Percentiles rank a stretch among this genome's conserved stretches.
Evolutionary conservation across 2,888 invertebrate species (phyloP).

Genomic region (Diarsia dahlii): DNA sequence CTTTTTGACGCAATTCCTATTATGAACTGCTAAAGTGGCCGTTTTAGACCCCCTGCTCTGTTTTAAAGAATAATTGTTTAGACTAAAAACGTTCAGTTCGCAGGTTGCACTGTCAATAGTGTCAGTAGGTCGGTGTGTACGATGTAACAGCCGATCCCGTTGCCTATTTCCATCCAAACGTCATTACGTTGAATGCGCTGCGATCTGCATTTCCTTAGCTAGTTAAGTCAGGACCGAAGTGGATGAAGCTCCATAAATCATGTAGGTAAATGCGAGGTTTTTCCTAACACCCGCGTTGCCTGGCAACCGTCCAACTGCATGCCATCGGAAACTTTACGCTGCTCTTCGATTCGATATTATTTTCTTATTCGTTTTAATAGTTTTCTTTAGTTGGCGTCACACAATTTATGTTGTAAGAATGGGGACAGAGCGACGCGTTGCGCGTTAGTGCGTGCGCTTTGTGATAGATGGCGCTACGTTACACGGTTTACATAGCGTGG

Average conservation of each 20-base stretch:
- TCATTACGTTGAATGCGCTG: slow-evolving; percentile 53
- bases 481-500: not conserved
- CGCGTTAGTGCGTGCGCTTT: not conserved
- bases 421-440: not conserved
- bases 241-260: slow-evolving; percentile 68
- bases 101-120: not conserved
- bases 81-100: not conserved
- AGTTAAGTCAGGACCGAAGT: slow-evolving; percentile 65
- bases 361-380: slow-evolving; percentile 47
- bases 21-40: no score
- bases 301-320: slow-evolving; percentile 62
- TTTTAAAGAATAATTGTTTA: not conserved
- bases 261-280: slow-evolving; percentile 64
- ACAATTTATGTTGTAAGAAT: slow-evolving; percentile 26
- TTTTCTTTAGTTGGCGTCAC: slow-evolving; percentile 28
- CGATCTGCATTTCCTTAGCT: slow-evolving; percentile 67
- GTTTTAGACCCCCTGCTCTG: no score
- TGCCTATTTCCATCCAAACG: slow-evolving; percentile 59
- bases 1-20: no score
- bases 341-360: slow-evolving; percentile 56
- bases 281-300: slow-evolving; percentile 49
- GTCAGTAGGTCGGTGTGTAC: not conserved
- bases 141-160: slow-evolving; percentile 13
- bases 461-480: slow-evolving; percentile 26
- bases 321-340: slow-evolving; percentile 47